These are phyloP conservation scores for Anthrax anthrax DNA, from an alignment of 2,888 invertebrate genomes.

Conservation along the genomic window DNA sequence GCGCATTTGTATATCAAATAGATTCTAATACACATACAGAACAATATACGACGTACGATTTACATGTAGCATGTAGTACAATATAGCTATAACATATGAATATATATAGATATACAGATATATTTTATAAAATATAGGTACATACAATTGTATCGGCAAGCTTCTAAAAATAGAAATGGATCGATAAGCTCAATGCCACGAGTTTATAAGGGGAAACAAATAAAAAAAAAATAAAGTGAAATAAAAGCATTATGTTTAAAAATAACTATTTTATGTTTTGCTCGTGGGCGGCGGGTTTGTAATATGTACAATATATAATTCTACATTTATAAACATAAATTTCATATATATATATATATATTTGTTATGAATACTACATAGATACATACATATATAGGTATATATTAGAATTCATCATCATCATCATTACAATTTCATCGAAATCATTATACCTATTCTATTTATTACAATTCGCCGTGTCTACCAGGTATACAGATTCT, in stretches of 20 bases:
- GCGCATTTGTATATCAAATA: background rate
- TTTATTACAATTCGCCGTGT: no score
- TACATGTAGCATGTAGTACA: no score
- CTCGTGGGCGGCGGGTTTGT: conserved; percentile 10
- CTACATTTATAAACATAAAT: background rate
- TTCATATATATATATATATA: background rate
- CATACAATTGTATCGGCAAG: background rate
- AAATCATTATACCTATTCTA: no score
- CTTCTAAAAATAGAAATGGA: conserved; percentile 17
- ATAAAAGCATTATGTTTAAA: conserved; percentile 17
- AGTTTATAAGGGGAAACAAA: no score
- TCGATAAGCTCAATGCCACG: conserved; percentile 21
- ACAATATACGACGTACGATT: background rate
- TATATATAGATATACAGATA: background rate
- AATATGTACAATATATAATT: background rate
- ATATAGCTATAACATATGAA: no score
- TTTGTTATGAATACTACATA: no score
- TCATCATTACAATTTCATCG: no score
- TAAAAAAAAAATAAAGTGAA: no score
- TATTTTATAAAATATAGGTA: background rate
- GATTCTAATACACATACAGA: background rate
- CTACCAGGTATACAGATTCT: no score
- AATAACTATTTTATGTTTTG: conserved; percentile 17
- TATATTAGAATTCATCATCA: background rate
- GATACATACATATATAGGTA: background rate